Conservation (phyloP, 2,113 vertebrate genomes). For the Clinocottus analis region DNA sequence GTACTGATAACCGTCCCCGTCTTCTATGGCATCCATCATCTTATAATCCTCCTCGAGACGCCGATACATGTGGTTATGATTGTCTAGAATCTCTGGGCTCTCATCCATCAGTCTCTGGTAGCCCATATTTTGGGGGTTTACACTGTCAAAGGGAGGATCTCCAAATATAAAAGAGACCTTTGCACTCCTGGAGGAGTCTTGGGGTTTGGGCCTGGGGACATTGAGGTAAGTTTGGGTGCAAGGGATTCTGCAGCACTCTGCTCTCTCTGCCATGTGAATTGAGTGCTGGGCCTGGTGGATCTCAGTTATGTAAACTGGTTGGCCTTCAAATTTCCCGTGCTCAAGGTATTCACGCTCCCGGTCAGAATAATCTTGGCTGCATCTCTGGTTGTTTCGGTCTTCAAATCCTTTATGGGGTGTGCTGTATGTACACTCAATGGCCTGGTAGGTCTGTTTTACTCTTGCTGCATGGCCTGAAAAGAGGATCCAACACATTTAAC, state of each 20-base stretch:
- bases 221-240: slow-evolving; percentile 86
- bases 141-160: slow-evolving; percentile 88
- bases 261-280: slow-evolving; percentile 81
- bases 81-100: slow-evolving; percentile 89
- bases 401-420: slow-evolving; percentile 88
- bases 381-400: slow-evolving; percentile 87
- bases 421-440: slow-evolving; percentile 93
- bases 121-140: slow-evolving; percentile 92
- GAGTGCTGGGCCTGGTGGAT: slow-evolving; percentile 86
- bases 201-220: slow-evolving; percentile 88
- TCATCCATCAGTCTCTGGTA: slow-evolving; percentile 96
- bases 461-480: slow-evolving; percentile 86
- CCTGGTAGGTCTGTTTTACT: slow-evolving; percentile 89
- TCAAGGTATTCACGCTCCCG: slow-evolving; percentile 85
- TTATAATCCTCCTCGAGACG: slow-evolving; percentile 91
- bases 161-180: slow-evolving; percentile 99
- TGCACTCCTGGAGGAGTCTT: slow-evolving; percentile 91
- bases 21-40: slow-evolving; percentile 88
- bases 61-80: slow-evolving; percentile 87
- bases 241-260: slow-evolving; percentile 82
- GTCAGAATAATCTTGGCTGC: slow-evolving; percentile 87
- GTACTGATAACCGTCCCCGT: slow-evolving; percentile 90
- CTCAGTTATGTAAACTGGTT: slow-evolving; percentile 89
- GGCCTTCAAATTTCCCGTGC: slow-evolving; percentile 85
- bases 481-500: slow-evolving; percentile 46